Base-by-base conservation (phyloP, 2,888 invertebrate genomes). In the Rhodophaea formosa region DNA sequence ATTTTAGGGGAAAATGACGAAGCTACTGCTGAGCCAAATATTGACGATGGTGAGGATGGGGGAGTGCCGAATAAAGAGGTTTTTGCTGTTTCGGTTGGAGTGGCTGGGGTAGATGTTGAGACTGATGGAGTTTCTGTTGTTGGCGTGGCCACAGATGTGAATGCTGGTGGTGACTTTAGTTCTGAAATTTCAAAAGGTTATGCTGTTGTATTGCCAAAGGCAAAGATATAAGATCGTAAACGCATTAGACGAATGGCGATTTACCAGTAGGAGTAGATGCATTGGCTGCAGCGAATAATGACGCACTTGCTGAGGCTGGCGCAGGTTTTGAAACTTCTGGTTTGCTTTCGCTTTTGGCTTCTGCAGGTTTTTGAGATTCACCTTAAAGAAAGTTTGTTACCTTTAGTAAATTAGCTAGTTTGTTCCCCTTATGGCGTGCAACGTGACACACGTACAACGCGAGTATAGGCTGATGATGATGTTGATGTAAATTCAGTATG, bases 1-100 rank as follows among this genome's bases (percentile, higher is more conserved):
- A 64, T 62, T 53, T 65, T 63, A 29, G 56, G 14, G n/a, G 47
- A 7, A 16, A 39, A 42, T 7, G 42, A 32, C 53, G 64, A 62
- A 7, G 65, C 60, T 7, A 62, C 63, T 8, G 64, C 61, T 7
- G 75, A 67, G 44, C 79, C 78, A 57, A 86, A 86, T 58, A 86
- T 64, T 44, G 80, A 77, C 1, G 84, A 67, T 8, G 72, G 63
- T 6, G 69, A 63, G 15, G 66, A 43, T 5, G 70, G 63, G 14
- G 69, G 56, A 10, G 60, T 29, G 51, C 61, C 45, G 53, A 66
- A 62, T 45, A 65, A 43, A 43, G 67, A 44, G 1, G 56, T 64
- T 47, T 68, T 66, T 43, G 63, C 53, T 43, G 66, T 59, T 60
- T 67, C 62, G 3, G 61, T 51, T 7, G 63, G 35, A 16, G 61